phyloP scores from a whole-genome alignment of 2,113 vertebrate species.

The Cheirogaleus medius region DNA sequence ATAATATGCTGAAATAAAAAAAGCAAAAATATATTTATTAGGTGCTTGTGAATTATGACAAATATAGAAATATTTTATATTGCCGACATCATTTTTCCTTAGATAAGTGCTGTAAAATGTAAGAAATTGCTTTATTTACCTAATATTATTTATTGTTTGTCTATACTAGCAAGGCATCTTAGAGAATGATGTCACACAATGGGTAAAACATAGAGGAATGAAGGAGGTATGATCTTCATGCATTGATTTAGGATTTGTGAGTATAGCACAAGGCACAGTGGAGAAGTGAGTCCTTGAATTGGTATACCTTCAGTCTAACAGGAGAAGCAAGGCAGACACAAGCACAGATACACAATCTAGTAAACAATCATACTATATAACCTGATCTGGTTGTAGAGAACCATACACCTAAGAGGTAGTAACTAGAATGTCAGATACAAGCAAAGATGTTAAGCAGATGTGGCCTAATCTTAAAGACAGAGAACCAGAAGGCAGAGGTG shows the following conservation, averaged over 20 bases:
- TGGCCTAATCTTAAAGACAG: background rate
- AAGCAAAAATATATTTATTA: background rate
- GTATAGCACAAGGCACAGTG: background rate
- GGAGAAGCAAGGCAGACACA: background rate
- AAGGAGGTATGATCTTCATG: background rate
- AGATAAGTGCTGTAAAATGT: background rate
- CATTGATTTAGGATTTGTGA: background rate
- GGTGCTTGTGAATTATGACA: background rate
- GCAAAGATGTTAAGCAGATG: background rate
- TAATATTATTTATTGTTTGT: background rate
- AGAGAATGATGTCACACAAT: background rate
- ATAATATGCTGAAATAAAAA: too few species aligned
- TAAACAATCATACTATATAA: background rate
- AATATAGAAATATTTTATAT: background rate
- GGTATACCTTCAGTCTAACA: background rate
- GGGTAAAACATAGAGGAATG: background rate
- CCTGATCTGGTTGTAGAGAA: background rate
- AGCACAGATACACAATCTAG: background rate
- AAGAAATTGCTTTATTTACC: background rate
- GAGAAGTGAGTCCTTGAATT: background rate
- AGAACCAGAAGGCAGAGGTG: background rate
- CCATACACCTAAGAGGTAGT: background rate
- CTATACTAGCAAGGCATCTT: background rate
- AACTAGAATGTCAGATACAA: background rate
- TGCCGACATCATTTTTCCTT: background rate